Base-by-base conservation (phyloP, 2,113 vertebrate species). In the Panthera uncia region DNA sequence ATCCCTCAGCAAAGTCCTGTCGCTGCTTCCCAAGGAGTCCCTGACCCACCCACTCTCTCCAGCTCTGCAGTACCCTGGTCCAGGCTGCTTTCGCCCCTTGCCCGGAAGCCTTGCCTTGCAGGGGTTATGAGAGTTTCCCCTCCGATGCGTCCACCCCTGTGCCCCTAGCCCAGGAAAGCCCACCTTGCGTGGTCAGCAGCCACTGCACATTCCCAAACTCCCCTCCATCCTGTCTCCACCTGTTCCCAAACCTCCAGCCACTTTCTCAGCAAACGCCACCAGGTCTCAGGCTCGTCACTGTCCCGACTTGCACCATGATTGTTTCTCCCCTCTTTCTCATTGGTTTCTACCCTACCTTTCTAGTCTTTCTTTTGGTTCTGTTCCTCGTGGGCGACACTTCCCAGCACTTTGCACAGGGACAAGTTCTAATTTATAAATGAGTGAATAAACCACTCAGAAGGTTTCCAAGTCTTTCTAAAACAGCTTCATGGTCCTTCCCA, bases 381-480 rank as follows among this genome's bases (percentile, higher is more conserved):
- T 87, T 92, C 65, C 63, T 65, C 27, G 6, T 36, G 55, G 85
- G 41, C 4, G n/a, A 13, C 31, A n/a, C 45, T 50, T 57, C 76
- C 82, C 27, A 31, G 69, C 50, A 50, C 13, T 81, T 57, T 84
- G 48, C 66, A n/a, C 61, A 87, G 57, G 74, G 38, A 91, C 48
- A 78, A 21, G n/a, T 71, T 71, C 41, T 89, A 88, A 86, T 63
- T 68, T 69, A 65, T 33, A 76, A 80, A 57, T 45, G 69, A 91
- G 13, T 5, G 4, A 18, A 21, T 31, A 84, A 63, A 65, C 38
- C 18, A 18, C 31, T 69, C 45, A 16, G 36, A 25, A 81, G 33
- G 29, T 76, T 94, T 55, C 78, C 41, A 50, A 61, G 45, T n/a
- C 38, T 55, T 80, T 41, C 71, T 19, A 2, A 68, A 79, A 78